Evolutionary conservation across 2,888 invertebrate species (phyloP), one percentile per base, ranked within the genome.

Genomic region (Chymomyza amoena): DNA sequence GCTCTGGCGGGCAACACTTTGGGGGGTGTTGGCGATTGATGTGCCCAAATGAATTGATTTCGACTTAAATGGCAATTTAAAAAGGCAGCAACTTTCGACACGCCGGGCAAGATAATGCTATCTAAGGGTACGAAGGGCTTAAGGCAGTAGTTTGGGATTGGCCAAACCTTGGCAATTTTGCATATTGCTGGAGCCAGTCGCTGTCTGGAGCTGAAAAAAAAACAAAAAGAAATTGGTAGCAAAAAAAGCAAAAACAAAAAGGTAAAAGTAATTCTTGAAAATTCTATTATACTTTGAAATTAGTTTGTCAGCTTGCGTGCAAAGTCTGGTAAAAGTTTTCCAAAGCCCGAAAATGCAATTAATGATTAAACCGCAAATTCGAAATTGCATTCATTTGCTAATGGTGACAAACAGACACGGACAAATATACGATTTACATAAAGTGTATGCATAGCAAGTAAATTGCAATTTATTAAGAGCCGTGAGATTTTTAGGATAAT

Each of bases 11-110:
- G 13, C 39, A n/a, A n/a, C n/a, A 36, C 36, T 45, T 60, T 13
- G 0, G 52, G 60, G 66, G 36, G 61, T 39, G 20, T 54, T 28
- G 63, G 20, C 54, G 70, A 18, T 59, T 65, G 62, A 59, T 56
- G 68, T 80, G 66, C 71, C 73, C 62, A 74, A 85, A 85, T 75
- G 86, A 83, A 87, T 82, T 84, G 85, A 85, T 87, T 87, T 82
- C 78, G 85, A 78, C 80, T 87, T 81, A 84, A 84, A 84, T 82
- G 80, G 70, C 85, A 87, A 87, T 87, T 84, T 76, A 73, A 82
- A 84, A 79, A 75, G 56, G 67, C 87, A 76, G 69, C 69, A 60
- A 76, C 80, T 87, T 85, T 85, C 86, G 75, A 85, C 73, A 75
- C 68, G 80, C 77, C 69, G 79, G 72, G 63, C 65, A 25, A 70